Evolutionary conservation across 2,113 vertebrate genomes (phyloP), one percentile per base, ranked within the genome.

Genomic region (Fregata magnificens): DNA sequence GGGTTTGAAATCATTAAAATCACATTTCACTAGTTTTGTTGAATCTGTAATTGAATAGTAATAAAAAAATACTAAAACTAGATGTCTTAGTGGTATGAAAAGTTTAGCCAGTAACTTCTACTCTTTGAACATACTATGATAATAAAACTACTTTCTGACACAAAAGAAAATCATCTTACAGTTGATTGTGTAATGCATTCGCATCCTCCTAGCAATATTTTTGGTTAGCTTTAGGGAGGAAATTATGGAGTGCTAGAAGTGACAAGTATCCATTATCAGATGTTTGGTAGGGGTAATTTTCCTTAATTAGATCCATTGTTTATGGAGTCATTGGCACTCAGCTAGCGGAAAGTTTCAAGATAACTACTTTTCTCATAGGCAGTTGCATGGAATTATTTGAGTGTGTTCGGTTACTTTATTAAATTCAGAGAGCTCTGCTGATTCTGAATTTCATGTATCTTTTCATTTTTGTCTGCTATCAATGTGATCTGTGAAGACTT

Each of bases 271-370:
- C 52, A 76, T 97, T 97, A 91, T 96, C 93, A 94, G 73, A 82
- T 52, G 50, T 84, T 94, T 95, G 83, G 47, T 82, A 63, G 58
- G 38, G 82, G 88, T 87, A 82, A 96, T 97, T 98, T 97, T 96
- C 63, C 77, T 95, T 98, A 97, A 97, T 98, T 98, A 97, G 97
- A 96, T 80, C 47, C 79, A 56, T 84, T 95, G 83, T 97, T 98
- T 98, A 97, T 90, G 81, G 78, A 96, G 82, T 92, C 94, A 74
- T 83, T 95, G 70, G 34, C 47, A 55, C 38, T 92, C 55, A 90
- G 72, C 85, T 96, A 90, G 65, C 50, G n/a, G 82, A 93, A 97
- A 97, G 70, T 70, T 96, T 98, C 93, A 88, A 83, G 73, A 92
- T 92, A 96, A 82, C 52, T 59, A 47, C 52, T 89, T 92, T 86